These are phyloP conservation scores for Casuarius casuarius DNA, from an alignment of 2,113 vertebrate species.

Conservation along the genomic window DNA sequence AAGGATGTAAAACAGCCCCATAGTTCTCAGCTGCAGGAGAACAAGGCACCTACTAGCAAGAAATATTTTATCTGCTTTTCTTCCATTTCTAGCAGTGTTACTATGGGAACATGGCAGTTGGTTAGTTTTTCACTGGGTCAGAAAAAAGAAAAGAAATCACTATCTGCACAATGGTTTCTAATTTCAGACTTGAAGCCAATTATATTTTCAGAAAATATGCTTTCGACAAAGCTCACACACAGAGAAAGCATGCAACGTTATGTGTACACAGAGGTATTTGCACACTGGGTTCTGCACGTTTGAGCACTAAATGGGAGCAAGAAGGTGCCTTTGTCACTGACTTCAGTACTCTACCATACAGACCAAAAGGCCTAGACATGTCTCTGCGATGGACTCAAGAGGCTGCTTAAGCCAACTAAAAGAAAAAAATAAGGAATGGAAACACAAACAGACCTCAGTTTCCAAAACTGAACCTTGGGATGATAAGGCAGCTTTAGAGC, in stretches of 20 bases:
- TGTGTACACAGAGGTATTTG: too few species aligned
- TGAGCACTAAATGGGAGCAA: neutral
- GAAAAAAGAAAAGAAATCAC: neutral
- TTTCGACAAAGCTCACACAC: neutral
- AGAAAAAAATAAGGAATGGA: neutral
- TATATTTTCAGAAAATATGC: neutral
- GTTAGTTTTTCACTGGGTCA: neutral
- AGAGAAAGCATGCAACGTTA: neutral
- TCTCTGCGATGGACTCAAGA: neutral
- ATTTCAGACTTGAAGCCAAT: slow-evolving; percentile 17
- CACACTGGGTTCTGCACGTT: too few species aligned
- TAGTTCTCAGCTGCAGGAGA: neutral
- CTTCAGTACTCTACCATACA: neutral
- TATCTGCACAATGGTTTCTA: slow-evolving; percentile 11
- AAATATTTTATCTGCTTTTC: neutral
- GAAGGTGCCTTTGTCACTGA: rapidly evolving
- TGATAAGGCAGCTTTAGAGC: neutral
- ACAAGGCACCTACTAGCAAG: neutral
- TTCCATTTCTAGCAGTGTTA: neutral
- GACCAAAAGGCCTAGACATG: neutral
- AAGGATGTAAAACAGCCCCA: neutral
- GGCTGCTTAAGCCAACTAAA: neutral
- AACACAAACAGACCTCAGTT: neutral
- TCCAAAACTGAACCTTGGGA: neutral
- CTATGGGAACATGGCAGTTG: slow-evolving; percentile 49